Conservation (phyloP, 2,113 vertebrate genomes). For the Petrocephalus zakoni region DNA sequence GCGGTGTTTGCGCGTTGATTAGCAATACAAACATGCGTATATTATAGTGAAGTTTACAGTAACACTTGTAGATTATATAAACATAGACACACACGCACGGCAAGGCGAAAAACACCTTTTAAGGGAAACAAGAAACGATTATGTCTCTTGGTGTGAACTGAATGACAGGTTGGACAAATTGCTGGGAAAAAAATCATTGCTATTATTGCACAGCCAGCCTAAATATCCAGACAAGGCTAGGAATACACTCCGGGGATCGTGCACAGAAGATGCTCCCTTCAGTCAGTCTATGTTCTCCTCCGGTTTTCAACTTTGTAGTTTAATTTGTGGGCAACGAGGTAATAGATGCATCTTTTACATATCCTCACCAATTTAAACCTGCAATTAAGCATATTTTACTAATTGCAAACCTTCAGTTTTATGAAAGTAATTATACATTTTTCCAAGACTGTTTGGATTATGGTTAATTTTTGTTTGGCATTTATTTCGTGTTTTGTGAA, state of each 20-base stretch:
- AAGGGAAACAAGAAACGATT: slow-evolving; percentile 23
- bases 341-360: not conserved
- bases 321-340: not conserved
- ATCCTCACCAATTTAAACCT: not conserved
- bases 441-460: not conserved
- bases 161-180: slow-evolving; percentile 5
- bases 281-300: not conserved
- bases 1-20: slow-evolving; percentile 43
- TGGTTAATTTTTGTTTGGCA: not conserved
- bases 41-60: not conserved
- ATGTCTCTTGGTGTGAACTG: not conserved
- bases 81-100: not conserved
- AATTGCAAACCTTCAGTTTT: slow-evolving; percentile 8
- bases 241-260: not conserved
- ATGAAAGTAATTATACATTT: not conserved
- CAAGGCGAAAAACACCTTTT: slow-evolving; percentile 17
- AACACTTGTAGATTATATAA: slow-evolving; percentile 16
- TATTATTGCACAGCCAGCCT: not conserved
- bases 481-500: not conserved
- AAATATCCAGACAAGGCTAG: not conserved
- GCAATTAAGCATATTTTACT: not conserved
- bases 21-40: slow-evolving; percentile 41
- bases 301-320: not conserved
- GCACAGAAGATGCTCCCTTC: not conserved
- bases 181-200: not conserved